These are phyloP conservation scores for Acestrorhynchus altus DNA, from an alignment of 2,797 vertebrate genomes.

Conservation along the genomic window DNA sequence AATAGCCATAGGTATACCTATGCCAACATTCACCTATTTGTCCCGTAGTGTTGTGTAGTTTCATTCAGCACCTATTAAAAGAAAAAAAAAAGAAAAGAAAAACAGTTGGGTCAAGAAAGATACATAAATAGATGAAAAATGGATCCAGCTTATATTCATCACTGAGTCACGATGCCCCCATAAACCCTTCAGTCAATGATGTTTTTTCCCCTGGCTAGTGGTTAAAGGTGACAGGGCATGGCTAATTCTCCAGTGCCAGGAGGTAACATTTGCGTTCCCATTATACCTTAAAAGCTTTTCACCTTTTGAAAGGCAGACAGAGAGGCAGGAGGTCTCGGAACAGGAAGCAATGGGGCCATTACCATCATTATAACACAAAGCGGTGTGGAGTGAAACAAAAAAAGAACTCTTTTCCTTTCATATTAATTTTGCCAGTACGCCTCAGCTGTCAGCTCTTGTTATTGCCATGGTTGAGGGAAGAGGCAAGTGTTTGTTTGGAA, in stretches of 20 bases:
- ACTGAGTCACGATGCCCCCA: conserved; percentile 11
- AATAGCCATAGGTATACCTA: not conserved
- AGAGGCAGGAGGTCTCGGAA: conserved; percentile 42
- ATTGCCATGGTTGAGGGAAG: conserved; percentile 41
- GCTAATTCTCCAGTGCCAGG: conserved; percentile 39
- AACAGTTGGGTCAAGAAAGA: no score
- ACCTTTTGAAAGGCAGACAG: conserved; percentile 50
- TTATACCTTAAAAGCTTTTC: conserved; percentile 55
- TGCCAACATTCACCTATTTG: not conserved
- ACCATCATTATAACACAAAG: conserved; percentile 55
- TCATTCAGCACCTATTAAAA: not conserved
- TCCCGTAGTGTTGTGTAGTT: conserved; percentile 5
- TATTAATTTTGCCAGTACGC: conserved; percentile 49
- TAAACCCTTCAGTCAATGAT: conserved; percentile 8
- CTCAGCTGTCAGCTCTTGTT: conserved; percentile 59
- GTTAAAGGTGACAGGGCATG: conserved; percentile 51
- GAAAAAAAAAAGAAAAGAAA: conserved; percentile 37
- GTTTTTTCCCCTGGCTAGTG: conserved; percentile 13
- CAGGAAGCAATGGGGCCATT: conserved; percentile 45
- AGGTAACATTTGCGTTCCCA: conserved; percentile 46
- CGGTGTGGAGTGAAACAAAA: conserved; percentile 15
- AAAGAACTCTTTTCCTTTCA: conserved; percentile 40
- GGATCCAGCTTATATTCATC: conserved; percentile 22
- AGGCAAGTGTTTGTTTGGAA: conserved; percentile 51
- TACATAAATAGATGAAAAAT: conserved; percentile 50